A percentile compares a stretch with the other conserved stretches of the same genome.
phyloP scores from a whole-genome alignment of 2,113 vertebrate species.

The Thryonomys swinderianus region DNA sequence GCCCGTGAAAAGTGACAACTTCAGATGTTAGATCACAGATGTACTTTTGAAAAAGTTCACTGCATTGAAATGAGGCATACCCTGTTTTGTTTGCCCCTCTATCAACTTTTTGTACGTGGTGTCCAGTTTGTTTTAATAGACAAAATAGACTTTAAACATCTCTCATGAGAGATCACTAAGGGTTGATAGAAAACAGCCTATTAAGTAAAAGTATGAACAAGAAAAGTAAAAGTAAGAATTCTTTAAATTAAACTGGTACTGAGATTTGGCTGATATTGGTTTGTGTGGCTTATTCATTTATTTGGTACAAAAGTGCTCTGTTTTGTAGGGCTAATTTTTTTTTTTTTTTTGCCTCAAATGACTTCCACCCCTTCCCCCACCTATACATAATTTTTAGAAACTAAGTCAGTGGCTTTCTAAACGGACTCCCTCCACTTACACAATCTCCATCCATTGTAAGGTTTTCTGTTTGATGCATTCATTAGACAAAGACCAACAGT shows the following conservation, averaged over 20 bases:
- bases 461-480: slow-evolving; percentile 15
- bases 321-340: slow-evolving; percentile 29
- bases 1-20: background rate
- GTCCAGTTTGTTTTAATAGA: background rate
- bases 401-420: background rate
- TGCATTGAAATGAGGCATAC: background rate
- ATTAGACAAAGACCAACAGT: slow-evolving; percentile 49
- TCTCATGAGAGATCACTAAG: background rate
- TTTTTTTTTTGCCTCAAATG: slow-evolving; percentile 8
- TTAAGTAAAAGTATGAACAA: background rate
- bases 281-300: background rate
- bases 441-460: background rate
- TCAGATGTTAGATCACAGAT: background rate
- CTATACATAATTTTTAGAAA: slow-evolving; percentile 25
- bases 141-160: slow-evolving; percentile 13
- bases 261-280: background rate
- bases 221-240: slow-evolving; percentile 7
- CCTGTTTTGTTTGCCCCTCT: background rate
- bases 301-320: background rate
- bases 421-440: background rate
- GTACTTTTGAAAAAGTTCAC: background rate
- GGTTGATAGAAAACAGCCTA: background rate
- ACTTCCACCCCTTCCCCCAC: background rate
- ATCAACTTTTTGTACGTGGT: background rate
- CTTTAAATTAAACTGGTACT: background rate